phyloP scores from a whole-genome alignment of 2,797 vertebrate species.

The Pachyuromys duprasi region DNA sequence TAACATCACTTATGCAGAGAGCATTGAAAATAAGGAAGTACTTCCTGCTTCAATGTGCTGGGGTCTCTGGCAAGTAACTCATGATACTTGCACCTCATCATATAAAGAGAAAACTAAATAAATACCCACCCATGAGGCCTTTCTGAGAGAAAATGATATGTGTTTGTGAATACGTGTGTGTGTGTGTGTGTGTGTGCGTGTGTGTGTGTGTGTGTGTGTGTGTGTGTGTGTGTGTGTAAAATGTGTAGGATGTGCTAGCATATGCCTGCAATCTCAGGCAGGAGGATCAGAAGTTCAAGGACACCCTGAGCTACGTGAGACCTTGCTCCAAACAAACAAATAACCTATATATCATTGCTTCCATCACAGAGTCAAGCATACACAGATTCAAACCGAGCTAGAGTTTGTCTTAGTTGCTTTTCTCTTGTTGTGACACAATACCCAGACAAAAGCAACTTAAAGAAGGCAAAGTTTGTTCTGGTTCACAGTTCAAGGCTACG shows the following conservation, averaged over 20 bases:
- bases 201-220: neutral
- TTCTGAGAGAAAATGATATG: neutral
- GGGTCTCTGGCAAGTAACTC: neutral
- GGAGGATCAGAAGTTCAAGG: neutral
- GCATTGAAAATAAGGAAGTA: neutral
- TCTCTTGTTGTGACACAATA: neutral
- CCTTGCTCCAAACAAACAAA: neutral
- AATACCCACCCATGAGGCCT: neutral
- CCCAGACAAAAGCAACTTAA: neutral
- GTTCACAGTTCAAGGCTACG: neutral
- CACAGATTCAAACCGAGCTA: neutral
- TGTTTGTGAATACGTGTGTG: neutral
- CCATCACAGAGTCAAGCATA: neutral
- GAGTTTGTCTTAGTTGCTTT: neutral
- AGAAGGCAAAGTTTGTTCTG: neutral
- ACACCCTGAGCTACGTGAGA: neutral
- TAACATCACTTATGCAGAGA: conserved; percentile 25
- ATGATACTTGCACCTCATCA: neutral
- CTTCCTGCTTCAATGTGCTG: neutral
- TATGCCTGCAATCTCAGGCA: neutral
- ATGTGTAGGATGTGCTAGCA: neutral
- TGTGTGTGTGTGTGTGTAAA: neutral
- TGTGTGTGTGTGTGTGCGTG: neutral
- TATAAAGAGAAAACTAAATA: conserved; percentile 3
- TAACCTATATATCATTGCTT: neutral